Base-by-base conservation (phyloP, 1,140 invertebrate genomes). In the Globodera ellingtonae region DNA sequence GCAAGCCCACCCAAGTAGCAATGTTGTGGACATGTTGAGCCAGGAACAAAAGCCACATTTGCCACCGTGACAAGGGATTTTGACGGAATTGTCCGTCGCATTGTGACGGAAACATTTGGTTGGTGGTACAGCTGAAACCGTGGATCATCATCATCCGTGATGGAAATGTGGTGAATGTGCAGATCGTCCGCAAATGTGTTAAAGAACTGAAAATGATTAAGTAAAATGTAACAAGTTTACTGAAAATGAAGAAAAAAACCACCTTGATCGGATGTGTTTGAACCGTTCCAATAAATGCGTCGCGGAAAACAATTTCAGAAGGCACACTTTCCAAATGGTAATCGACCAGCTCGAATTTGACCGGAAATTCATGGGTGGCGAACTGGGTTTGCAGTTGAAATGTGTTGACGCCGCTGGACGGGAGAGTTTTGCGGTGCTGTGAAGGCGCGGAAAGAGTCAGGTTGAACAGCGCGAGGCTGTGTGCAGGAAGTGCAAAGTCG, bases 301-400 rank as follows among this genome's bases (percentile, higher is more conserved):
- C 78, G 93, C 93, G 65, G 50, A 77, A 77, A 15, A 77, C 24
- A 62, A 77, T 92, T 84, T 93, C 92, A 66, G 92, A 91, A 86
- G 94, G 94, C 69, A 94, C 91, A 89, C 93, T 94, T 21, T 94
- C 94, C 56, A 94, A 94, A 92, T 94, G 95, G 83, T 93, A 94
- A 89, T 94, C 92, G n/a, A 77, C 70, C 62, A 84, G 10, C 48
- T 81, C 52, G 73, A 82, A 86, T 24, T 56, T 18, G 21, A 86
- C 50, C 21, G 80, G 84, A 21, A 87, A 85, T 18, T 79, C 66
- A 46, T 62, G 79, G n/a, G 15, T 46, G 21, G 81, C 15, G 73
- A 83, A 86, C 24, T 84, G 72, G 8, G 85, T 85, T 46, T 67
- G 35, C 3, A 84, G 35, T 0, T 18, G 52, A 18, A 62, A 87